phyloP scores from a whole-genome alignment of 2,888 invertebrate species.

The Thysanoteuthis rhombus region DNA sequence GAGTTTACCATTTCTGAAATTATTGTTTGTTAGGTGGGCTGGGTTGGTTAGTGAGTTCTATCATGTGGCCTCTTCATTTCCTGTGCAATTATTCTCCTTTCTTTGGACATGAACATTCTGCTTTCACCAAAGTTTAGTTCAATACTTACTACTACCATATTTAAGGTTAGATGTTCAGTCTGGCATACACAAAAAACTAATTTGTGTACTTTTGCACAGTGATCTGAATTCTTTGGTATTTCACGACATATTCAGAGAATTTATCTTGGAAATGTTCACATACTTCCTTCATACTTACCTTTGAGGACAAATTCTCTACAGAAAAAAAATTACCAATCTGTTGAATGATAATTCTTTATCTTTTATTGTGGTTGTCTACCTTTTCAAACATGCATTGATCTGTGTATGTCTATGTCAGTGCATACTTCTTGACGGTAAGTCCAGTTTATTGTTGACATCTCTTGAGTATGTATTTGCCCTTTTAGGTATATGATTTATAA shows the following conservation, averaged over 20 bases:
- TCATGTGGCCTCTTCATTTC: neutral
- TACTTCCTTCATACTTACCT: neutral
- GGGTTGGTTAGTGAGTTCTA: neutral
- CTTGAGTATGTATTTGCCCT: neutral
- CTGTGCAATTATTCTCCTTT: neutral
- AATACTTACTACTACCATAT: neutral
- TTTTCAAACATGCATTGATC: neutral
- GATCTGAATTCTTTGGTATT: neutral
- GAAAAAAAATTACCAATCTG: neutral
- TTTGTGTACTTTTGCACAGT: neutral
- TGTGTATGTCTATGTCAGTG: neutral
- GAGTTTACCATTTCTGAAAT: too few relatives aligned
- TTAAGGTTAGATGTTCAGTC: neutral
- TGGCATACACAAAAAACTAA: neutral
- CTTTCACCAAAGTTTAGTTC: constrained; percentile 12
- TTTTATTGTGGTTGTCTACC: neutral
- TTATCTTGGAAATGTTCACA: neutral
- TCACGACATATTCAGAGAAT: neutral
- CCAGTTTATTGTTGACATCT: neutral
- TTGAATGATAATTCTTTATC: neutral
- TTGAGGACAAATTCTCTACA: neutral
- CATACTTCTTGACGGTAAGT: neutral
- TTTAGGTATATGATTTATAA: neutral
- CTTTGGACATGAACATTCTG: neutral
- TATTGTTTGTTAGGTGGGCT: constrained; percentile 1